These are phyloP conservation scores for Sciaenops ocellatus DNA, from an alignment of 2,797 vertebrate species.

Conservation along the genomic window DNA sequence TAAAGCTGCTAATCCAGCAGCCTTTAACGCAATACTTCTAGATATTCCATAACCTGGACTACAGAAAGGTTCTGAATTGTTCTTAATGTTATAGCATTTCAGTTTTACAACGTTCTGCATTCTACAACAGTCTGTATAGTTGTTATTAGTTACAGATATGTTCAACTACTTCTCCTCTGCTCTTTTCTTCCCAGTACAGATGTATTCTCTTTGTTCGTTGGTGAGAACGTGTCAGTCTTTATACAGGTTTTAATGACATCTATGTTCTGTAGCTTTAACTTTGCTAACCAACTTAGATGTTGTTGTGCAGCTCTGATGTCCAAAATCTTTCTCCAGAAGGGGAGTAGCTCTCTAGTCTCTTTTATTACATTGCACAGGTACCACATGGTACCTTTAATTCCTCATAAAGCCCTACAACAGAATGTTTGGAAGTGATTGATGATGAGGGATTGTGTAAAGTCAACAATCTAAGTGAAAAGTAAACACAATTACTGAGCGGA, in stretches of 20 bases:
- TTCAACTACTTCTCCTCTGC: background rate
- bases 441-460: no score
- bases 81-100: no score
- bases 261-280: background rate
- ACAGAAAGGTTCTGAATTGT: background rate
- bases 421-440: background rate
- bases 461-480: no score
- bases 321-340: background rate
- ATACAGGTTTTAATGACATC: background rate
- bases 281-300: background rate
- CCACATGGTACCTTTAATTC: background rate
- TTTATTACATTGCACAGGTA: background rate
- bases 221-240: background rate
- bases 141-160: background rate
- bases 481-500: no score
- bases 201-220: background rate
- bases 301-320: background rate
- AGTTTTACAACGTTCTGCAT: no score
- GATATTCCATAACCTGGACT: background rate
- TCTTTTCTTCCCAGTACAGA: background rate
- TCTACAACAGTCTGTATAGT: background rate
- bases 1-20: no score
- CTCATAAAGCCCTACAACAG: background rate
- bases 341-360: background rate
- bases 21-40: background rate